Evolutionary conservation across 2,797 vertebrate genomes (phyloP), one percentile per base, ranked within the genome.

Genomic region (Danio jaintianensis): DNA sequence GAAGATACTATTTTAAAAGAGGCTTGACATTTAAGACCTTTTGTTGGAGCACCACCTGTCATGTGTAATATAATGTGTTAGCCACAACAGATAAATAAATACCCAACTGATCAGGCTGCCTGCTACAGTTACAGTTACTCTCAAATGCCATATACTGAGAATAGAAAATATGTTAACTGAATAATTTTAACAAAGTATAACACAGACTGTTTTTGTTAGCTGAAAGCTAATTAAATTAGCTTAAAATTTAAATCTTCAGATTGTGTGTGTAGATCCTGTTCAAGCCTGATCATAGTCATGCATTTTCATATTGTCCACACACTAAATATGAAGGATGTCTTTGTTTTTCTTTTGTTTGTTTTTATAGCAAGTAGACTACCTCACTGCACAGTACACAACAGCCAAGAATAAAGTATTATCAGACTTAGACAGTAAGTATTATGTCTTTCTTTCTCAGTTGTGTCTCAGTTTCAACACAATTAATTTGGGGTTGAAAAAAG

Each of bases 341-440:
- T n/a, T 83, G 48, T 2, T 64, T 8, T 61, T 0, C 50, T 3
- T 84, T 22, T 86, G 10, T 72, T 78, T 82, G 3, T 86, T 69
- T 79, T 89, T 88, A 81, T 90, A 99, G 97, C 97, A 99, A 99
- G 93, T 99, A 15, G 91, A 96, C 6, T 97, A 97, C 85, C 82
- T 98, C 84, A 90, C 95, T 77, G 90, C 83, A 9, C 96, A 98
- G 86, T 98, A 96, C 89, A 94, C 92, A 81, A 94, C 91, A 55
- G 95, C 97, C 59, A 99, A 97, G 92, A 93, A 96, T 88, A 97
- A 93, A 91, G 96, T 95, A 50, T 90, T 98, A 64, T 95, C 93
- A 15, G 96, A 98, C 85, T 90, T 99, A 53, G 94, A 97, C 85
- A 94, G 97, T 99, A 90, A 97, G 97, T 93, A 85, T 67, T 81